These are phyloP conservation scores for Panagrolaimus sp. DNA, from an alignment of 1,140 invertebrate genomes.

Conservation along the genomic window DNA sequence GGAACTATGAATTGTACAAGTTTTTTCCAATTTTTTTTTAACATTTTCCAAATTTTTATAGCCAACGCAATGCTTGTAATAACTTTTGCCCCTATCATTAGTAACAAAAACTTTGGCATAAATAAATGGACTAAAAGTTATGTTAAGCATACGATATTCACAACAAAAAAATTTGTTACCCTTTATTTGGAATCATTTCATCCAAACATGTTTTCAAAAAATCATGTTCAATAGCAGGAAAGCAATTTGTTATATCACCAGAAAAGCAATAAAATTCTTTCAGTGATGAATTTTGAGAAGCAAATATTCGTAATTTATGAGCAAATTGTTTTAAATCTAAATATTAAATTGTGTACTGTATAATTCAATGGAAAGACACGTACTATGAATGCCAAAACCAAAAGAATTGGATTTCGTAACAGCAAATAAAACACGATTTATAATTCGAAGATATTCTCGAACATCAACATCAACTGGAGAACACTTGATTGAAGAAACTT, in stretches of 20 bases:
- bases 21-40: not conserved
- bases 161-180: not conserved
- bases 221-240: not conserved
- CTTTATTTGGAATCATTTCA: not conserved
- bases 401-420: not conserved
- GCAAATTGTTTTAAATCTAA: not conserved
- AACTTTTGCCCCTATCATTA: too few relatives aligned
- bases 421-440: not conserved
- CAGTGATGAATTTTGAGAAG: not conserved
- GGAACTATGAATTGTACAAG: not conserved
- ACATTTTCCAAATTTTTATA: not conserved
- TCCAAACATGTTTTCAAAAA: not conserved
- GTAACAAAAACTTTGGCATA: not conserved
- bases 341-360: not conserved
- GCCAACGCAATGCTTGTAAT: not conserved
- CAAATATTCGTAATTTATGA: not conserved
- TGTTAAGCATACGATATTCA: not conserved
- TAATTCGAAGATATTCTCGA: not conserved
- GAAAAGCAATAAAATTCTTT: conserved; percentile 7
- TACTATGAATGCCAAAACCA: not conserved
- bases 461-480: not conserved
- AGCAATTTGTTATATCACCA: not conserved
- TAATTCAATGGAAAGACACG: not conserved
- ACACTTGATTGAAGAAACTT: not conserved
- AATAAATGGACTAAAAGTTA: not conserved